These are phyloP conservation scores for Decapterus maruadsi DNA, from an alignment of 2,797 vertebrate species.

Conservation along the genomic window DNA sequence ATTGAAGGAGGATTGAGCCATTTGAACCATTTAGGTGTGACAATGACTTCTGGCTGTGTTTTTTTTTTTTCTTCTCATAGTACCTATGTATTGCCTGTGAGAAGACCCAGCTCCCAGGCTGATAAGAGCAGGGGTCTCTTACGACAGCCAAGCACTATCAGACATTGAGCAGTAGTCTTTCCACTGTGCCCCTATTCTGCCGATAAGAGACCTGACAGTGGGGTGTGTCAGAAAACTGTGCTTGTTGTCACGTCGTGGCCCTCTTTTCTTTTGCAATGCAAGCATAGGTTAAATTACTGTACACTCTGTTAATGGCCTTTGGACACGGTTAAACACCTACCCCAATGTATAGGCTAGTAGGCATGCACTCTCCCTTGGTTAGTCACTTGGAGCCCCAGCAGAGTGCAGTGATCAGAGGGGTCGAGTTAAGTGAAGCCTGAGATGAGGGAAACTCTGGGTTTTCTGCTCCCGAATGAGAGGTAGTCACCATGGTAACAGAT, in stretches of 20 bases:
- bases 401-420: neutral
- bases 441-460: too few species aligned
- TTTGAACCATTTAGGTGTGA: constrained; percentile 3
- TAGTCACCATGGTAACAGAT: too few species aligned
- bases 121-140: constrained; percentile 75
- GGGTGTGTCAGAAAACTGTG: constrained; percentile 69
- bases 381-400: neutral
- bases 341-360: neutral
- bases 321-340: constrained; percentile 15
- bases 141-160: constrained; percentile 77
- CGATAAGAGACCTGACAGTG: constrained; percentile 78
- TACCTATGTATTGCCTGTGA: constrained; percentile 47
- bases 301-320: constrained; percentile 5
- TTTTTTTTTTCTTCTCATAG: neutral
- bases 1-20: neutral
- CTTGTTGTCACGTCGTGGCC: constrained; percentile 37
- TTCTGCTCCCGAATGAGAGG: too few species aligned
- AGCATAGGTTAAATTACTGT: constrained; percentile 1
- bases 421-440: too few species aligned
- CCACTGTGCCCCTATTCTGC: constrained; percentile 70
- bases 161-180: constrained; percentile 75
- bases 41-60: neutral
- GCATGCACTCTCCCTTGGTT: neutral
- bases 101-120: constrained; percentile 59
- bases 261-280: constrained; percentile 39